Evolutionary conservation across 2,113 vertebrate genomes (phyloP).

Genomic region (Capra hircus): DNA sequence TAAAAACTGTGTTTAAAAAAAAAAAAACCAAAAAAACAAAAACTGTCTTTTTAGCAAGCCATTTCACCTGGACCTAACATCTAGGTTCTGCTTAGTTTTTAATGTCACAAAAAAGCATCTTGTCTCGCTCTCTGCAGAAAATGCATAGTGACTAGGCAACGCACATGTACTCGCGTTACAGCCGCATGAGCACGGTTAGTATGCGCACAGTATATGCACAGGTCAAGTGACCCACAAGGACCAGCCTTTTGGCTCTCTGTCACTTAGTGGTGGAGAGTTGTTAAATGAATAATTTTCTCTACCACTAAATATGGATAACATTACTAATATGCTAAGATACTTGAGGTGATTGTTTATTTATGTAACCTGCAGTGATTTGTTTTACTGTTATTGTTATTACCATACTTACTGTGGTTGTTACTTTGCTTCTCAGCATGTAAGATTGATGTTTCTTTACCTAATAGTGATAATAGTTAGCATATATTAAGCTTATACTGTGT

Average conservation of each 20-base stretch:
- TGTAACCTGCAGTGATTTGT: neutral
- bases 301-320: neutral
- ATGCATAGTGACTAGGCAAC: neutral
- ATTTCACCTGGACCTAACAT: neutral
- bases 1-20: neutral
- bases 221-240: neutral
- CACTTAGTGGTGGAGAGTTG: neutral
- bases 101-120: neutral
- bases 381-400: neutral
- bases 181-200: accelerated
- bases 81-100: neutral
- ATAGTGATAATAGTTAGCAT: neutral
- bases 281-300: neutral
- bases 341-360: neutral
- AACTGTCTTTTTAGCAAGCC: neutral
- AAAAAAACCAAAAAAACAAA: neutral
- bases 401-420: neutral
- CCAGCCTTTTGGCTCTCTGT: neutral
- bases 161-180: accelerated
- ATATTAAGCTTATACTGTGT: neutral
- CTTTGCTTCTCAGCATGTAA: neutral
- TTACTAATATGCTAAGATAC: neutral
- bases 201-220: accelerated
- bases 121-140: neutral
- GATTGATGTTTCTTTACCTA: neutral